Evolutionary conservation across 1,140 invertebrate genomes (phyloP).

Genomic region (Drosophila bocki): DNA sequence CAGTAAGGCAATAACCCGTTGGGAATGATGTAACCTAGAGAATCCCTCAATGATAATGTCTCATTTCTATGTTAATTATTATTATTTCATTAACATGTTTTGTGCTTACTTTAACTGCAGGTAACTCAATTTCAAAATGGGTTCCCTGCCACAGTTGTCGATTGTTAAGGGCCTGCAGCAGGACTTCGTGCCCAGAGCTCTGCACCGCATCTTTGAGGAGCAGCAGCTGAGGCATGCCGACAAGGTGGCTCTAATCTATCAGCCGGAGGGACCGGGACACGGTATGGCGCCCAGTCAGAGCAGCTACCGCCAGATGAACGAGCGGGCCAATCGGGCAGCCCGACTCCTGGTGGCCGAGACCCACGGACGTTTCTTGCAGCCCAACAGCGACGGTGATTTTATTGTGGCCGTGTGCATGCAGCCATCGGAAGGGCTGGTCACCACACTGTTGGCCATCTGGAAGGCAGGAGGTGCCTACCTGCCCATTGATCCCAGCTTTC

Average conservation of each 20-base stretch:
- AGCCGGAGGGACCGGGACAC: conserved; percentile 80
- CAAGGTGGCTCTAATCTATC: conserved; percentile 86
- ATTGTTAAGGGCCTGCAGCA: conserved; percentile 87
- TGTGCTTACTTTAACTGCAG: neutral
- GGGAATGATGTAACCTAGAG: conserved; percentile 13
- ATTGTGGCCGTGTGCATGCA: conserved; percentile 92
- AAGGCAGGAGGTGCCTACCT: conserved; percentile 94
- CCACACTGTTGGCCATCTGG: conserved; percentile 90
- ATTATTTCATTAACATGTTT: neutral
- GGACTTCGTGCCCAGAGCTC: conserved; percentile 81
- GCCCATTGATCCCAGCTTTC: conserved; percentile 92
- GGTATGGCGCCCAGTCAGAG: conserved; percentile 79
- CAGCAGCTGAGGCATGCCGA: conserved; percentile 82
- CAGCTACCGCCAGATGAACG: conserved; percentile 88
- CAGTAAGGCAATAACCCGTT: neutral
- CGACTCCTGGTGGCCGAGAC: conserved; percentile 86
- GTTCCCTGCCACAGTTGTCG: conserved; percentile 88
- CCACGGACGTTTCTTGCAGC: conserved; percentile 76
- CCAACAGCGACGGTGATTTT: conserved; percentile 88
- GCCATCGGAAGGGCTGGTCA: conserved; percentile 90
- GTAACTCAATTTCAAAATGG: conserved; percentile 85
- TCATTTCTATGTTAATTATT: neutral
- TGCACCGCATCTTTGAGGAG: conserved; percentile 87
- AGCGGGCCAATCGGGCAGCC: conserved; percentile 87
- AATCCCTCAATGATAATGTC: conserved; percentile 1